A percentile compares a stretch with the other conserved stretches of the same genome.
These are phyloP conservation scores for Oenanthe oenanthe DNA, from an alignment of 2,113 vertebrate genomes.

Conservation along the genomic window DNA sequence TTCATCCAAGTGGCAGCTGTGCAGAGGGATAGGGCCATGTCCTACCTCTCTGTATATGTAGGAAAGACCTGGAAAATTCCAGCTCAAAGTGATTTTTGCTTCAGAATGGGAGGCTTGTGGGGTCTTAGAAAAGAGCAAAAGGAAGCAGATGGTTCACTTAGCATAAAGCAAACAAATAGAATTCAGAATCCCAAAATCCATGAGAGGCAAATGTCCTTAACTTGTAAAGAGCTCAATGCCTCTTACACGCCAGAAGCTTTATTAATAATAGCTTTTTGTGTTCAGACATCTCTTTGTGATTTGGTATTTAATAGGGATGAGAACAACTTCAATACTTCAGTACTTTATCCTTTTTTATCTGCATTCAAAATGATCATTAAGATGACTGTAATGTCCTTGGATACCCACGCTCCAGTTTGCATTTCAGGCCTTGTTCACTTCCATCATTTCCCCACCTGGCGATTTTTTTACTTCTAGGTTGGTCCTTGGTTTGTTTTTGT, in stretches of 20 bases:
- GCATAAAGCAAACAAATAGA: not conserved
- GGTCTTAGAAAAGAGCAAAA: slow-evolving; percentile 21
- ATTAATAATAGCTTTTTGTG: not conserved
- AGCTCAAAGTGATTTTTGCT: not conserved
- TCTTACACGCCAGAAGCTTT: not conserved
- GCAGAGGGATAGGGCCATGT: not conserved
- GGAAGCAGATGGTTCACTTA: not conserved
- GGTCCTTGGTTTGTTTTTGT: slow-evolving; percentile 18
- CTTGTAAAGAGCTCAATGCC: not conserved
- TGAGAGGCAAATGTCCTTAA: not conserved
- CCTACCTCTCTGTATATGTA: not conserved
- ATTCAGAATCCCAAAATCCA: not conserved
- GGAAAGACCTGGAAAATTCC: not conserved
- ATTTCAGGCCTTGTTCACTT: not conserved
- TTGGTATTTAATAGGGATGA: not conserved
- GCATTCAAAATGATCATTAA: not conserved
- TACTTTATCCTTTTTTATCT: not conserved
- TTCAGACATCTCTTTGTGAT: not conserved
- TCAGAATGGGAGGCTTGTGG: not conserved
- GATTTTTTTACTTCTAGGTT: slow-evolving; percentile 18
- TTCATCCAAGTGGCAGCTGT: not conserved
- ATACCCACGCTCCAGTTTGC: not conserved
- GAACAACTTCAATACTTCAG: not conserved
- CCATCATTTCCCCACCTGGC: not conserved
- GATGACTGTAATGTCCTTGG: not conserved